Base-by-base conservation (phyloP, 2,888 invertebrate species). In the Melangyna quadrimaculata region DNA sequence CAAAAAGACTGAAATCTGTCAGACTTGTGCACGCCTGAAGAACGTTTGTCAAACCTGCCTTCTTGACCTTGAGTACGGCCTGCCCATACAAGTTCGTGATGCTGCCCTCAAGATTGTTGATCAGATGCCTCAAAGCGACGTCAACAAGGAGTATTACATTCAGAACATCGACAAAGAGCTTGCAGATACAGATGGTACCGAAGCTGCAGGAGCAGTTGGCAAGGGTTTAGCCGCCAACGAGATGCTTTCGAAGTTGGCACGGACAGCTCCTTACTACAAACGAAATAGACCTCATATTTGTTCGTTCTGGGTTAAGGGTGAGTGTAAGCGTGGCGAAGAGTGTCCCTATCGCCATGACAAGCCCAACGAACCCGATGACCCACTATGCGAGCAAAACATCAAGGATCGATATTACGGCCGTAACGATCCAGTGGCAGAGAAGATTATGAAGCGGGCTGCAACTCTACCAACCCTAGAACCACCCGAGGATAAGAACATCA, bases 301-400 rank as follows among this genome's bases (percentile, higher is more conserved):
- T 91, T 97, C 97, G 0, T 98, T 98, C 92, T 98, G 97, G 97
- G 98, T 98, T 0, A 98, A 98, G 92, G 98, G 98, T 1, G 98
- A 98, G 91, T 98, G 98, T 90, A 95, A 97, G 90, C 93, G 98
- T 90, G 98, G 98, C 8, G 98, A 98, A 91, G 98, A 98, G 90
- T 98, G 98, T 91, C 98, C 98, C 0, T 98, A 98, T 91, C 93
- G 98, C 3, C 98, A 98, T 91, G 98, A 98, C 90, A 97, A 97
- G 90, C 98, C 98, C 0, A 97, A 97, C 19, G 98, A 98, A 92
- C 98, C 98, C 0, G 98, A 98, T 90, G 98, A 98, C 93, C 98
- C 98, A 0, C 92, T 98, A 14, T 96, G 97, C 12, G 97, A 98
- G 92, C 98, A 98, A 91, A 98, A 98, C 90, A 98, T 98, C 87